Base-by-base conservation (phyloP, 2,113 vertebrate genomes). In the Aphyosemion australe region DNA sequence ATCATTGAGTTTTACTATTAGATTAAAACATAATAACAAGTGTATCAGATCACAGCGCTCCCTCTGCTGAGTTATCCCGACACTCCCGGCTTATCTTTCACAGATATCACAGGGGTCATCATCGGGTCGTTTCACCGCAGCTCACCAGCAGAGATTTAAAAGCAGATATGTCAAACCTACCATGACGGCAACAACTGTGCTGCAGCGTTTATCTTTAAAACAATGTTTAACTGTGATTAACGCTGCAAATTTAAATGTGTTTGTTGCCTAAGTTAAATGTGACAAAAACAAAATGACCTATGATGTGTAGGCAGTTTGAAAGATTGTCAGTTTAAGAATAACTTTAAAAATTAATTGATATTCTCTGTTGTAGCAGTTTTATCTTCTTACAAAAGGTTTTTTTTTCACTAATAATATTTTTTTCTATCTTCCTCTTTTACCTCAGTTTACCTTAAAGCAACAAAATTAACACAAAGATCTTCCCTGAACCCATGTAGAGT, bases 11-110 rank as follows among this genome's bases (percentile, higher is more conserved):
- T 76, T 74, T 47, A 65, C 65, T 79, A 69, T 80, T 70, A 78
- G 61, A 4, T 14, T 76, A 67, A 74, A 69, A 83, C 79, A 84
- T 54, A 71, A 78, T 59, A 81, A 82, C 74, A 80, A 82, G 61
- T 69, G 65, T 78, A 87, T 83, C 79, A 80, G 68, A 81, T 81
- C 46, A 53, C 55, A 80, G 57, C 26, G 26, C 70, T 20, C 55
- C 66, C 65, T 80, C 74, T 72, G 43, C 69, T 72, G 64, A 76
- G 69, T 83, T 82, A 80, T 83, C 72, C 74, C 8, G 48, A 76
- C 77, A 83, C 81, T 84, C 83, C 79, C 74, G 55, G 52, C 67
- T 82, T 87, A 84, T 84, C 77, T 77, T 71, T 75, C 80, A 77
- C 68, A 84, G 65, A 84, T 83, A 78, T 79, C 56, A 60, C 31